Evolutionary conservation across 35 echinoderm and acorn worm genomes (phyloP).

Genomic region (Amphiura filiformis): DNA sequence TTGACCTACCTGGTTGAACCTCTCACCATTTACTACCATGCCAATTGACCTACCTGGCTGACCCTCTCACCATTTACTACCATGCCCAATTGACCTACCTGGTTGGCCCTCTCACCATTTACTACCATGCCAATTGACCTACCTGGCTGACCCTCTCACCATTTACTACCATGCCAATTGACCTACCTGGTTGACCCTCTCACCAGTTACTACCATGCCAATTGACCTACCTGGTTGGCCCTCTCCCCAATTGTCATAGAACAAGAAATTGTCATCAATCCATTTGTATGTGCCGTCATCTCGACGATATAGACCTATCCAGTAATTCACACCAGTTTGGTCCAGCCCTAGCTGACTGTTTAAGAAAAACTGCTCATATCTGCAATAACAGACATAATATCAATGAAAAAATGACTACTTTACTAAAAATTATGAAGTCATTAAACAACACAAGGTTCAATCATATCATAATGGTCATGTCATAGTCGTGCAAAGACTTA

Average conservation of each 20-base stretch:
- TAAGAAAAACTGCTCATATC: slow-evolving; percentile 19
- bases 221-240: slow-evolving; percentile 74
- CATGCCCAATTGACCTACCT: too few species aligned
- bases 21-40: too few species aligned
- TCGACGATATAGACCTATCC: slow-evolving; percentile 10
- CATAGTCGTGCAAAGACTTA: too few species aligned
- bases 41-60: too few species aligned
- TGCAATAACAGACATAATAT: neutral
- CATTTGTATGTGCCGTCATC: slow-evolving; percentile 47
- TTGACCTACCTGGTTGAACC: too few species aligned
- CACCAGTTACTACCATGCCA: too few species aligned
- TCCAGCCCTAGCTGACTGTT: slow-evolving; percentile 1
- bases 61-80: too few species aligned
- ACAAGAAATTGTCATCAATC: slow-evolving; percentile 66
- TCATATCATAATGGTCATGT: neutral
- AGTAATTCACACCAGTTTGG: neutral
- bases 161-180: too few species aligned
- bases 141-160: too few species aligned
- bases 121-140: too few species aligned
- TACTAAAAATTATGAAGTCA: neutral
- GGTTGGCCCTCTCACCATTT: too few species aligned
- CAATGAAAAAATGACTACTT: neutral
- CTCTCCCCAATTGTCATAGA: slow-evolving; percentile 76
- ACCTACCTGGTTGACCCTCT: too few species aligned
- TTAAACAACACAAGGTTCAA: neutral